Evolutionary conservation across 37 sponge, comb jelly and placozoan species (phyloP), one percentile per base, ranked within the genome.

Genomic region (Cladorhizidae sp.): DNA sequence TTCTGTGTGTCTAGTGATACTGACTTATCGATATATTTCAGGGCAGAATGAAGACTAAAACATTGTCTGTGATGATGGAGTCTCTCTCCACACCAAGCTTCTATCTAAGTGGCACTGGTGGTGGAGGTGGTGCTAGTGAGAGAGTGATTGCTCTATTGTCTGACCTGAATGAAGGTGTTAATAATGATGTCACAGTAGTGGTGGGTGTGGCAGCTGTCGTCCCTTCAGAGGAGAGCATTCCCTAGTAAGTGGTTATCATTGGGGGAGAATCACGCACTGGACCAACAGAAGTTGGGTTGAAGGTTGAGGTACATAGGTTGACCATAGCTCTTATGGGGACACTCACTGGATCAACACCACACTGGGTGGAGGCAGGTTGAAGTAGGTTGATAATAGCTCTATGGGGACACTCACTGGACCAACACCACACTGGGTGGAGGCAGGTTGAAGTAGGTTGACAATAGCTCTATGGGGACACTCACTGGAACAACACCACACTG

Each of bases 11-110:
- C n/a, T n/a, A n/a, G n/a, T n/a, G n/a, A n/a, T n/a, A n/a, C n/a
- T n/a, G n/a, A n/a, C n/a, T n/a, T n/a, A n/a, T n/a, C n/a, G n/a
- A n/a, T n/a, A n/a, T n/a, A n/a, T 23, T 32, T 26, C 65, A 92
- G 93, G 90, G 94, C 1, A 93, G 78, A 64, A 14, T 89, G 67
- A 93, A 86, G 80, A 62, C 87, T 32, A 93, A 93, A 76, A 51
- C 35, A 57, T 18, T 86, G 50, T 2, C 83, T 5, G 26, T 51
- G 0, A 50, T 83, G 3, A 12, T 52, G 21, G 36, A 64, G 3
- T 43, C 49, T 39, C 72, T 91, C 17, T 31, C 74, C 21, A 12
- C 49, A 9, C 9, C 49, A 12, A 12, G 8, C 49, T 5, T 12
- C 49, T 43, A 23, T 52, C 40, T 68, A 3, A 68, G 61, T 20